Conservation (phyloP, 2,113 vertebrate genomes). For the Scartelaos histophorus region DNA sequence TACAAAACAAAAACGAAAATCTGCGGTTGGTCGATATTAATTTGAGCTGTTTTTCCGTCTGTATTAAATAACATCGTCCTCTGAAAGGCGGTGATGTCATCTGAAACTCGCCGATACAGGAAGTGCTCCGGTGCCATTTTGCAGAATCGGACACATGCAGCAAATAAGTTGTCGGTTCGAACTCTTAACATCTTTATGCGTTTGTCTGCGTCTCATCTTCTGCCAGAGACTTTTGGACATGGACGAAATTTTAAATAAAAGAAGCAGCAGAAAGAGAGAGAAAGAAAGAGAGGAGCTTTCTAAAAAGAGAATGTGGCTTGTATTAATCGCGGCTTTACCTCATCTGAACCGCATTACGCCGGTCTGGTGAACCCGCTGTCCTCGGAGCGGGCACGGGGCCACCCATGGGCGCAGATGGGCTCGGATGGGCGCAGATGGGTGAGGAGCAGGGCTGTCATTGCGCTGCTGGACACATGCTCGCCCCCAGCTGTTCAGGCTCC, state of each 20-base stretch:
- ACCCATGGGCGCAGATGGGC: conserved; percentile 72
- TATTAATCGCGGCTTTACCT: conserved; percentile 81
- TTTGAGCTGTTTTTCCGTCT: no score
- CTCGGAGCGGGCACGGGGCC: conserved; percentile 69
- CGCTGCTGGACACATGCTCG: conserved; percentile 58
- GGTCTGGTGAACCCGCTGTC: conserved; percentile 73
- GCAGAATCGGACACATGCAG: conserved; percentile 37
- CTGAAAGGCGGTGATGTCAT: no score
- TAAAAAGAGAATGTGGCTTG: conserved; percentile 73
- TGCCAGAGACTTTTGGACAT: conserved; percentile 75
- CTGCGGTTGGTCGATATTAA: no score
- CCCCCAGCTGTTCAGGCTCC: conserved; percentile 53
- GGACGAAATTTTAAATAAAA: conserved; percentile 55
- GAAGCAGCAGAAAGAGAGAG: no score
- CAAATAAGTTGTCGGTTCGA: conserved; percentile 60
- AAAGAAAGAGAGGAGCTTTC: conserved; percentile 69
- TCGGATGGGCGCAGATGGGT: conserved; percentile 70
- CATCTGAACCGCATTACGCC: conserved; percentile 81
- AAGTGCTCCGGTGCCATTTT: conserved; percentile 14
- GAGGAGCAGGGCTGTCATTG: conserved; percentile 64
- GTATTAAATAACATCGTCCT: no score
- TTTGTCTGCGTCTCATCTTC: conserved; percentile 70
- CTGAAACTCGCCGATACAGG: no score
- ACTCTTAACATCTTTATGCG: conserved; percentile 24
- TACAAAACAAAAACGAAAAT: no score